Evolutionary conservation across 2,797 vertebrate species (phyloP).

Genomic region (Dipus sagitta): DNA sequence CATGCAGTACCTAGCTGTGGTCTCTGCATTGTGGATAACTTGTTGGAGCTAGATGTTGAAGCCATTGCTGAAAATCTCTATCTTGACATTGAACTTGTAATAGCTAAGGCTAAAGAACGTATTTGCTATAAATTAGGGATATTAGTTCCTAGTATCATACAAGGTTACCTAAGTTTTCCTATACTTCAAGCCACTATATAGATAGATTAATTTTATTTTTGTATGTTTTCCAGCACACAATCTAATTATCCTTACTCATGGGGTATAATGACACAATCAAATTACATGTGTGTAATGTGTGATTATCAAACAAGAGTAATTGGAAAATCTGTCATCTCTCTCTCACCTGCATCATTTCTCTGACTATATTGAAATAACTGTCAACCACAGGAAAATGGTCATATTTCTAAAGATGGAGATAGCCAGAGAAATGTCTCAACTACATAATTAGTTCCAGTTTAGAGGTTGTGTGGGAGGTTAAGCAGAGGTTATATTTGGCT

Average conservation of each 20-base stretch:
- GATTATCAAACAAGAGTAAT: not conserved
- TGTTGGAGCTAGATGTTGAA: not conserved
- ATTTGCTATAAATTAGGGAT: not conserved
- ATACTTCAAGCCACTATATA: not conserved
- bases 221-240: not conserved
- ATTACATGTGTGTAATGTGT: not conserved
- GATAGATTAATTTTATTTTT: conserved; percentile 11
- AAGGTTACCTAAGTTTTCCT: not conserved
- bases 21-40: not conserved
- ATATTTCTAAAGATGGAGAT: not conserved
- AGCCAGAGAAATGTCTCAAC: not conserved
- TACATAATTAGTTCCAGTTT: not conserved
- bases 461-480: not conserved
- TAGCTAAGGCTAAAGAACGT: not conserved
- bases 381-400: not conserved
- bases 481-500: not conserved
- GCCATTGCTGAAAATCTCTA: not conserved
- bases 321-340: not conserved
- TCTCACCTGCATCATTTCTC: not conserved
- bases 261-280: not conserved
- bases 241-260: not conserved
- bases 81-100: not conserved
- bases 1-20: not conserved
- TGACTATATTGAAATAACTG: not conserved
- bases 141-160: not conserved